Evolutionary conservation across 2,113 vertebrate genomes (phyloP).

Genomic region (Hemiscyllium ocellatum): DNA sequence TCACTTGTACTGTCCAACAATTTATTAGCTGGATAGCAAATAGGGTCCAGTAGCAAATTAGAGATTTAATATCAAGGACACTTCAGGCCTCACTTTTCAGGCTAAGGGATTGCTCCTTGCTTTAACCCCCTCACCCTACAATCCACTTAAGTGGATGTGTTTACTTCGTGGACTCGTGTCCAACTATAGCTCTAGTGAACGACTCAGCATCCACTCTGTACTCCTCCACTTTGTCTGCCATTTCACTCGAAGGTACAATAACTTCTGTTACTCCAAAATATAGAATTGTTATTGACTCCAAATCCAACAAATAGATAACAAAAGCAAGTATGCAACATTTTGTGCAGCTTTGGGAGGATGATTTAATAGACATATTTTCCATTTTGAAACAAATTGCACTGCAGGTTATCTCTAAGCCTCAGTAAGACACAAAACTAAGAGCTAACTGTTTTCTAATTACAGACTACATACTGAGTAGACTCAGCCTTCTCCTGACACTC

Average conservation of each 20-base stretch:
- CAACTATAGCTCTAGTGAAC: neutral
- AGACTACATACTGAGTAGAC: neutral
- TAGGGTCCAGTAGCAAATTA: no score
- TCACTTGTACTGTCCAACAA: neutral
- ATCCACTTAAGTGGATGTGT: neutral
- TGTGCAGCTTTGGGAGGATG: neutral
- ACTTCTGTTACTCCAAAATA: neutral
- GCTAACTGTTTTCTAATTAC: neutral
- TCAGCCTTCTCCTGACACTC: neutral
- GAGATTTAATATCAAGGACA: neutral
- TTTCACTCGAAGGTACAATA: neutral
- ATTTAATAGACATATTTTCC: neutral
- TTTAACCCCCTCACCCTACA: neutral
- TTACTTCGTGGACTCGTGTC: neutral
- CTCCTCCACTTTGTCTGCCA: neutral
- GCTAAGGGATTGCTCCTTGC: neutral
- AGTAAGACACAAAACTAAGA: neutral
- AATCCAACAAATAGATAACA: neutral
- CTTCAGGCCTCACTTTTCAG: neutral
- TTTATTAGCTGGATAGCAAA: neutral
- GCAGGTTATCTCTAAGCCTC: no score
- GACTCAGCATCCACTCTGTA: no score
- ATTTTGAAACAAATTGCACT: neutral
- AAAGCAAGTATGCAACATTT: neutral
- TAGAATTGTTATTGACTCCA: neutral